Conservation (phyloP, 2,113 vertebrate genomes). For the Tiliqua scincoides region DNA sequence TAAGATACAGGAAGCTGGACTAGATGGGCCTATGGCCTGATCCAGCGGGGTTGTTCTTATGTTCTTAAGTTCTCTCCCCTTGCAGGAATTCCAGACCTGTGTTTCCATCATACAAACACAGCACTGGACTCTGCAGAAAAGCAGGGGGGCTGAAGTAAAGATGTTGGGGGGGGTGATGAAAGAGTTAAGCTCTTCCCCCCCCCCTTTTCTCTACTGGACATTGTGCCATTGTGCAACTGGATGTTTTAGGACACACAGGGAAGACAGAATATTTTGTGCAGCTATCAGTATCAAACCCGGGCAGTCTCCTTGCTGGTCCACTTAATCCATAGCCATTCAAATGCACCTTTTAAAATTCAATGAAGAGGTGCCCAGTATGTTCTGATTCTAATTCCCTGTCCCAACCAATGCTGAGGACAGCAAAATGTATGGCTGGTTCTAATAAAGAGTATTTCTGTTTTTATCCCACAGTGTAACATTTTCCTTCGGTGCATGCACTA, state of each 20-base stretch:
- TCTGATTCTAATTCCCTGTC: not conserved
- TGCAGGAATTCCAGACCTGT: not conserved
- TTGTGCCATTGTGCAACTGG: too few relatives aligned
- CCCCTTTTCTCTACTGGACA: not conserved
- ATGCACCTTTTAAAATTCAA: not conserved
- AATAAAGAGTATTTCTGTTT: conserved; percentile 12
- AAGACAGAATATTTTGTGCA: not conserved
- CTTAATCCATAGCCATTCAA: not conserved
- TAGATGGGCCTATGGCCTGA: too few relatives aligned
- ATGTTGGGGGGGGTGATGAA: not conserved
- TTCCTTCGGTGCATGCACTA: conserved; percentile 1
- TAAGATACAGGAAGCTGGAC: too few relatives aligned
- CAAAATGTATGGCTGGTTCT: conserved; percentile 55
- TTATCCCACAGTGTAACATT: conserved; percentile 11
- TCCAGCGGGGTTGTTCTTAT: too few relatives aligned
- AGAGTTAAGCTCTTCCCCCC: not conserved
- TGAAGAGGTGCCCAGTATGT: not conserved
- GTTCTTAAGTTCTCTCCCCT: too few relatives aligned
- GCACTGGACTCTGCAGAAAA: not conserved
- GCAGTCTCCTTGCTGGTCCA: too few relatives aligned
- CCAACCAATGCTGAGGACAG: conserved; percentile 52
- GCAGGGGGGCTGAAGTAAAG: not conserved
- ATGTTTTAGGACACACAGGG: not conserved
- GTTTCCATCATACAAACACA: not conserved
- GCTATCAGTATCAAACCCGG: not conserved